Evolutionary conservation across 2,888 invertebrate species (phyloP).

Genomic region (Willowsia nigromaculata): DNA sequence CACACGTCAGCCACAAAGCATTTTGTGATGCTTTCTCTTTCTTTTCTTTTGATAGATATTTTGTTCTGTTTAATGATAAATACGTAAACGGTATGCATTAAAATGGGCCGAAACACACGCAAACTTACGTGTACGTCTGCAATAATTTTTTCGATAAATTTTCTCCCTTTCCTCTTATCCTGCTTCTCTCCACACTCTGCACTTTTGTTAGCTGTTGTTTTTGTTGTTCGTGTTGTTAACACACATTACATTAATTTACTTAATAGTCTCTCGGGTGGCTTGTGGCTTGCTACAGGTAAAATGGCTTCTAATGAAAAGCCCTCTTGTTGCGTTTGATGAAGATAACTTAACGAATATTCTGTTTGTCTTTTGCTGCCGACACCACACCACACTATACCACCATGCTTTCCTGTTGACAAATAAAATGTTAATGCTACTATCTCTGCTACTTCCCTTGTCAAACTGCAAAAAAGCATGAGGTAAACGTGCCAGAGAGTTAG

Average conservation of each 20-base stretch:
- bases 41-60: neutral
- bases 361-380: neutral
- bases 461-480: too few relatives aligned
- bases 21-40: neutral
- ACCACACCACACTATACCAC: neutral
- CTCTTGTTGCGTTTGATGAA: slow-evolving; percentile 16
- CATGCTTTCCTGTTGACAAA: slow-evolving; percentile 2
- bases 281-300: neutral
- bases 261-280: slow-evolving; percentile 43
- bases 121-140: slow-evolving; percentile 39
- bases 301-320: slow-evolving; percentile 21
- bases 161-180: neutral
- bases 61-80: neutral
- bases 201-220: neutral
- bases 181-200: neutral
- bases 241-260: slow-evolving; percentile 45
- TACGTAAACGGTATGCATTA: neutral
- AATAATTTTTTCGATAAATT: neutral
- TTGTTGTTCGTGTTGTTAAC: slow-evolving; percentile 5
- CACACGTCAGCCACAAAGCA: neutral
- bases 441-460: neutral
- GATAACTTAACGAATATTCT: neutral
- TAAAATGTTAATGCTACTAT: neutral
- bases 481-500: neutral
- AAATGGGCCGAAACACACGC: slow-evolving; percentile 21